Evolutionary conservation across 2,113 vertebrate species (phyloP).

Genomic region (Balaeniceps rex): DNA sequence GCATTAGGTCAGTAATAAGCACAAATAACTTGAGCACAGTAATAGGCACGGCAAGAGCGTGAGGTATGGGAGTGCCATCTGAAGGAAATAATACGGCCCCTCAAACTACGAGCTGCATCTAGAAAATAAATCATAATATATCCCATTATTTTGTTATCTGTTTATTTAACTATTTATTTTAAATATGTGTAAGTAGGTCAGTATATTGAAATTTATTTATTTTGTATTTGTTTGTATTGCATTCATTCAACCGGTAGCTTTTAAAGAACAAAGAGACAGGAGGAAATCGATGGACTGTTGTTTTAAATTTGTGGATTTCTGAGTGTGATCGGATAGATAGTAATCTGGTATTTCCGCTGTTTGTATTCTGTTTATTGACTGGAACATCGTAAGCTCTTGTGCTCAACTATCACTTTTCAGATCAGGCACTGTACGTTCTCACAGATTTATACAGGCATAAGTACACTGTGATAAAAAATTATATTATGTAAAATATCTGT

Average conservation of each 20-base stretch:
- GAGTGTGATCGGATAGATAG: not conserved
- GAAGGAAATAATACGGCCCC: not conserved
- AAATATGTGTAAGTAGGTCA: not conserved
- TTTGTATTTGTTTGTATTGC: not conserved
- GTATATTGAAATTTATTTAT: not conserved
- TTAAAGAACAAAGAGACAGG: not conserved
- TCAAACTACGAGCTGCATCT: not conserved
- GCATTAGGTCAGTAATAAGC: not conserved
- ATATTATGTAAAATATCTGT: not conserved
- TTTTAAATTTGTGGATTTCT: not conserved
- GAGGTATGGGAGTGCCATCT: not conserved
- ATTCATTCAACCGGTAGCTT: not conserved
- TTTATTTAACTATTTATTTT: not conserved
- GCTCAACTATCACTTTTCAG: not conserved
- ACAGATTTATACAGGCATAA: not conserved
- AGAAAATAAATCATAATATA: not conserved
- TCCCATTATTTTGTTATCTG: not conserved
- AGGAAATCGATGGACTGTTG: not conserved
- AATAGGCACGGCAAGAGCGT: not conserved
- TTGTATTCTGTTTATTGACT: not conserved
- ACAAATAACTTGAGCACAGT: not conserved
- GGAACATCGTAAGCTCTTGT: not conserved
- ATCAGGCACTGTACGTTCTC: not conserved
- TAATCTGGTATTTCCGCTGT: not conserved
- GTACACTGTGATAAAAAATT: not conserved